Conservation (phyloP, 2,888 invertebrate species). For the Branchellion lobata region DNA sequence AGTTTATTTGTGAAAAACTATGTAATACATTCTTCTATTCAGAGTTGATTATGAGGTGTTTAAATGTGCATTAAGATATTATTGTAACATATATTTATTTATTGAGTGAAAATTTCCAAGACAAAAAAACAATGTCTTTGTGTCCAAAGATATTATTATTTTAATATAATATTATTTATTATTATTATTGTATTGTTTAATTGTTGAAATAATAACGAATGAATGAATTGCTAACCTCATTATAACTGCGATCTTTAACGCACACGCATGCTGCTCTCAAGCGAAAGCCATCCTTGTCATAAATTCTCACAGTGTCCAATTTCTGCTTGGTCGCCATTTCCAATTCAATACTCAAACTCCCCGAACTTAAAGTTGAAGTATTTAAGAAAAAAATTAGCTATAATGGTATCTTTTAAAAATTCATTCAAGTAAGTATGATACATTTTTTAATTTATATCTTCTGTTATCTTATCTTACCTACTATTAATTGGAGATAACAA, state of each 20-base stretch:
- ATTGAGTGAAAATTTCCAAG: too few relatives aligned
- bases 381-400: neutral
- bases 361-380: neutral
- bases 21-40: too few relatives aligned
- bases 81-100: neutral
- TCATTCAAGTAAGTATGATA: neutral
- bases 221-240: too few relatives aligned
- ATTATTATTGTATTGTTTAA: too few relatives aligned
- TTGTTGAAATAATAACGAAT: too few relatives aligned
- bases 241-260: conserved; percentile 81
- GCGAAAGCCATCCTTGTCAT: conserved; percentile 91
- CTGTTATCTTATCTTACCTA: too few relatives aligned
- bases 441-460: neutral
- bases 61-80: neutral
- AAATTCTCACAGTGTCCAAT: conserved; percentile 91
- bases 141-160: too few relatives aligned
- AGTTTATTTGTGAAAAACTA: too few relatives aligned
- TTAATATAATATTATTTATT: too few relatives aligned
- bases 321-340: conserved; percentile 69
- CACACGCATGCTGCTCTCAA: conserved; percentile 93
- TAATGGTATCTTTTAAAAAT: neutral
- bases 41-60: neutral
- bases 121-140: too few relatives aligned
- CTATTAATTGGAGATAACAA: too few relatives aligned
- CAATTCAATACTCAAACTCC: neutral